Evolutionary conservation across 2,888 invertebrate genomes (phyloP).

Genomic region (Spodoptera picta): DNA sequence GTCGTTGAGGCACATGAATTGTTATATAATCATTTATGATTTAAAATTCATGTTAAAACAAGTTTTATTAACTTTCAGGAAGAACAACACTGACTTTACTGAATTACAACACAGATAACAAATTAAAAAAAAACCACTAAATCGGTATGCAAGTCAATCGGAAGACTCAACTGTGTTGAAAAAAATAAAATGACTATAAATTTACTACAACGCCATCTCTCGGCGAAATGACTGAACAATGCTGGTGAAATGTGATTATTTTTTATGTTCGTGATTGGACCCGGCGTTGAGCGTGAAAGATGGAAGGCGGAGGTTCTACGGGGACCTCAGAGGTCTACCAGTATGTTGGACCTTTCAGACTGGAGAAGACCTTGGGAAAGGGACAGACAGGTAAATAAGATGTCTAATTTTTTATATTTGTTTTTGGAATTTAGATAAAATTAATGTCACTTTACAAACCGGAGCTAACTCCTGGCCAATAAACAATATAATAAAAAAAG

Average conservation of each 20-base stretch:
- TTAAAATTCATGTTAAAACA: too few species aligned
- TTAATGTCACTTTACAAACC: too few species aligned
- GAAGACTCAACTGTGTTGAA: slow-evolving; percentile 12
- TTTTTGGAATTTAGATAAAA: too few species aligned
- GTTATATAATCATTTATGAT: too few species aligned
- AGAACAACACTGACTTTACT: background rate
- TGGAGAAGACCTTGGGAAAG: slow-evolving; percentile 99
- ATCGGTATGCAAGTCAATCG: slow-evolving; percentile 45
- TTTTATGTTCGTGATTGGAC: slow-evolving; percentile 61
- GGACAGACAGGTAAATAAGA: slow-evolving; percentile 97
- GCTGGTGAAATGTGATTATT: slow-evolving; percentile 57
- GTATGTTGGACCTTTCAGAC: slow-evolving; percentile 99
- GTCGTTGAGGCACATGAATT: slow-evolving; percentile 35
- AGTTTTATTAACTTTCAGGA: background rate
- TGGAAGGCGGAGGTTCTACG: slow-evolving; percentile 75
- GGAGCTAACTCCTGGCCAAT: too few species aligned
- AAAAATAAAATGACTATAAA: slow-evolving; percentile 52
- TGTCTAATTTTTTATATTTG: background rate
- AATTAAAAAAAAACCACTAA: slow-evolving; percentile 12
- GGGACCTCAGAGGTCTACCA: slow-evolving; percentile 91
- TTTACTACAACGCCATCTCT: slow-evolving; percentile 50
- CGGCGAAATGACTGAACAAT: slow-evolving; percentile 50
- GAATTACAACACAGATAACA: slow-evolving; percentile 19
- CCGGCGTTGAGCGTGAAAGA: slow-evolving; percentile 66
- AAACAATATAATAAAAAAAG: too few species aligned